Percentiles rank a stretch among this genome's conserved stretches.
Conservation (phyloP, 2,888 invertebrate genomes). For the Chironomus riparius region DNA sequence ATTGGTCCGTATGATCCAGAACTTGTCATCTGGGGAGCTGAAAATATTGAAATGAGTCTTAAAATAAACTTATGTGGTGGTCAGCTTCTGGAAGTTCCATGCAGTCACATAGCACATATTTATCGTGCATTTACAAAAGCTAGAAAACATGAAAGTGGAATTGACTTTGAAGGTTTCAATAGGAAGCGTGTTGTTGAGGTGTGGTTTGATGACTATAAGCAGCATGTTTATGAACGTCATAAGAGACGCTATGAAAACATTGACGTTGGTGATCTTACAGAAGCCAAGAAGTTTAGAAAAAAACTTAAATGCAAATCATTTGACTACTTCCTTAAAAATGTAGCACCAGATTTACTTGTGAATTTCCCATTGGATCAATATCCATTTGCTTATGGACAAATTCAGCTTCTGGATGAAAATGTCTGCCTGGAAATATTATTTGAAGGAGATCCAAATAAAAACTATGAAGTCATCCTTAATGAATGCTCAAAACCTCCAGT, state of each 20-base stretch:
- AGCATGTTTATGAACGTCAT: not conserved
- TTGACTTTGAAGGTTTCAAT: not conserved
- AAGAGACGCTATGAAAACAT: not conserved
- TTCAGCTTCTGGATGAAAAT: not conserved
- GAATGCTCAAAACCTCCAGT: not conserved
- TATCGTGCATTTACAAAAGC: constrained; percentile 43
- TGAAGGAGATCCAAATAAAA: not conserved
- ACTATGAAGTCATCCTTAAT: not conserved
- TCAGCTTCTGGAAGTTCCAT: constrained; percentile 59
- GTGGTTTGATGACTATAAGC: constrained; percentile 19
- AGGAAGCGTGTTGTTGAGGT: constrained; percentile 13
- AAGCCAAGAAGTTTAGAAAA: not conserved
- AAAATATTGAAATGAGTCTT: constrained; percentile 74
- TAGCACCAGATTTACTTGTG: not conserved
- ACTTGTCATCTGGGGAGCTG: constrained; percentile 67
- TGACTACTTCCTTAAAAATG: not conserved
- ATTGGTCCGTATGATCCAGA: constrained; percentile 67
- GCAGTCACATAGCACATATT: constrained; percentile 64
- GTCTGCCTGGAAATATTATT: not conserved
- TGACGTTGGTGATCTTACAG: not conserved
- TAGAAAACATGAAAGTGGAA: constrained; percentile 3
- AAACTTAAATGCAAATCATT: constrained; percentile 9
- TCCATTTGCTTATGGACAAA: not conserved
- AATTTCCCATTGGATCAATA: not conserved
- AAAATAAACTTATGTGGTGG: constrained; percentile 66